Evolutionary conservation across 2,797 vertebrate species (phyloP).

Genomic region (Caiman crocodilus): DNA sequence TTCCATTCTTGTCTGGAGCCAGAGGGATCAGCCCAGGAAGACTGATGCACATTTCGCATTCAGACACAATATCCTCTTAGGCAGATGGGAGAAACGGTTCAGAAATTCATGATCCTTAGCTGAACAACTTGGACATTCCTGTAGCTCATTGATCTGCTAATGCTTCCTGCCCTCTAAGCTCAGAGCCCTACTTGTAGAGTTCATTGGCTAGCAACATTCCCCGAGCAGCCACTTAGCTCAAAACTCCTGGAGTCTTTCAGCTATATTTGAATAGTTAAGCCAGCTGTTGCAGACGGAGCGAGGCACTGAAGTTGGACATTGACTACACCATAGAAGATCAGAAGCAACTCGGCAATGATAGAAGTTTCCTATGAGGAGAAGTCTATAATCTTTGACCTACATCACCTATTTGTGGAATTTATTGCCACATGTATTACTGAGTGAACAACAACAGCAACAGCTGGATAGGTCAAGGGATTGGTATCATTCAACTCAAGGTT

Average conservation of each 20-base stretch:
- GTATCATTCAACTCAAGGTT: fast-evolving
- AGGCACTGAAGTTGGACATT: neutral
- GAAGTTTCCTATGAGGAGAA: neutral
- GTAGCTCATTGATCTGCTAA: neutral
- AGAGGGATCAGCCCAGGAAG: neutral
- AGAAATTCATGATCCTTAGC: neutral
- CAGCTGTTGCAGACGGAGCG: neutral
- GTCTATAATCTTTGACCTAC: neutral
- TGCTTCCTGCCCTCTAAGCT: neutral
- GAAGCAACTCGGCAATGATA: neutral
- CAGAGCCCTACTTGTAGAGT: neutral
- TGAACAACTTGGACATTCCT: constrained; percentile 19
- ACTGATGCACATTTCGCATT: neutral
- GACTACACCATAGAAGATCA: neutral
- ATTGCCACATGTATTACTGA: neutral
- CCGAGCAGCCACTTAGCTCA: neutral
- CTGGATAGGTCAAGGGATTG: neutral
- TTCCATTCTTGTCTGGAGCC: neutral
- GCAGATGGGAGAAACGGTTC: fast-evolving
- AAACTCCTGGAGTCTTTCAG: constrained; percentile 20
- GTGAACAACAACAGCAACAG: neutral
- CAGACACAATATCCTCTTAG: neutral
- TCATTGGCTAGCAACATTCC: neutral
- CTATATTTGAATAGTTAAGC: neutral
- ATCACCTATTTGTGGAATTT: neutral